phyloP scores from a whole-genome alignment of 92 coral and sea anemone genomes.

The Umimayanthus kanabou region DNA sequence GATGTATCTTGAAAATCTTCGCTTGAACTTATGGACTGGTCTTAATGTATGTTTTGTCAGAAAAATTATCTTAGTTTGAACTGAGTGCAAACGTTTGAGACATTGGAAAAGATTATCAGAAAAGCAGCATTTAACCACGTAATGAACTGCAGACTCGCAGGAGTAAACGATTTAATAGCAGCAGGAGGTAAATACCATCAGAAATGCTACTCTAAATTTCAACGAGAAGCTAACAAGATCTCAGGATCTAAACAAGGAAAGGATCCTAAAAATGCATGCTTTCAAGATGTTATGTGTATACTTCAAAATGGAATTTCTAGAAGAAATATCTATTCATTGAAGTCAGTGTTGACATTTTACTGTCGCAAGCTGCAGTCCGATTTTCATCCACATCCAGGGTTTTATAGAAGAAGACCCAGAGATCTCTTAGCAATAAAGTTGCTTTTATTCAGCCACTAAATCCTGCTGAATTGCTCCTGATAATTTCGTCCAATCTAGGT shows the following conservation, averaged over 20 bases:
- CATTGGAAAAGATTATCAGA: no score
- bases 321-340: not conserved
- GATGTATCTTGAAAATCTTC: no score
- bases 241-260: not conserved
- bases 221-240: not conserved
- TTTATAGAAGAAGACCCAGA: not conserved
- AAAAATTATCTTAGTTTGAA: no score
- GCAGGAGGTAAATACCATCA: not conserved
- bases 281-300: not conserved
- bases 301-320: not conserved
- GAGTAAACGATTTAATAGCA: not conserved
- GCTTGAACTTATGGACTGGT: no score
- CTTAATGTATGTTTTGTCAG: no score
- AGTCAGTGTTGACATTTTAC: no score
- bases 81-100: no score
- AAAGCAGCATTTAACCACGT: not conserved
- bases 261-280: not conserved
- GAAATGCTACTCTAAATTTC: not conserved
- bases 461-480: slow-evolving; percentile 48
- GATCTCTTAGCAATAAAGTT: slow-evolving; percentile 40
- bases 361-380: no score
- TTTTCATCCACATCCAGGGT: not conserved
- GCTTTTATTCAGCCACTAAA: slow-evolving; percentile 49
- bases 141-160: not conserved
- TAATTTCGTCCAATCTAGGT: slow-evolving; percentile 49